Evolutionary conservation across 2,113 vertebrate species (phyloP).

Genomic region (Tupaia tana): DNA sequence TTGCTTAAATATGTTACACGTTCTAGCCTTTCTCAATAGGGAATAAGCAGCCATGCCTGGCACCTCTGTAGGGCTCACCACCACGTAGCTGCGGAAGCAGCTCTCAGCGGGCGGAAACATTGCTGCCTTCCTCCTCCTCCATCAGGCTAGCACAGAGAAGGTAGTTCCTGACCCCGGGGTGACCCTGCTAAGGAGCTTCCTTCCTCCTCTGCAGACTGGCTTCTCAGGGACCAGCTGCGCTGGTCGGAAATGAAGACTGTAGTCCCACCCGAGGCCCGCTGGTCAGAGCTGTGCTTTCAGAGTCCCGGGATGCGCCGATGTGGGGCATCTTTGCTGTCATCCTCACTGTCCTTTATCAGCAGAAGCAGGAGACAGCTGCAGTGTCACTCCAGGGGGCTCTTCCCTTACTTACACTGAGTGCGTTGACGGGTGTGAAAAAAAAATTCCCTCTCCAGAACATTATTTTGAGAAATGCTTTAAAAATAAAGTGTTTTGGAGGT

Average conservation of each 20-base stretch:
- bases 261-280: not conserved
- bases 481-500: not conserved
- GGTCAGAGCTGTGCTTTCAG: not conserved
- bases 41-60: constrained; percentile 21
- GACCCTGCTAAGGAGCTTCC: not conserved
- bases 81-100: not conserved
- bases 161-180: not conserved
- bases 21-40: not conserved
- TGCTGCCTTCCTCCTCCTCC: constrained; percentile 10
- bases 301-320: not conserved
- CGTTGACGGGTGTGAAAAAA: not conserved
- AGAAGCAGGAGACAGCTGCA: not conserved
- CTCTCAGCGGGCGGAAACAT: not conserved
- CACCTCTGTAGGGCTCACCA: not conserved
- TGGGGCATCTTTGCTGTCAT: not conserved
- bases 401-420: not conserved
- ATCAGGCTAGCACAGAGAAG: not conserved
- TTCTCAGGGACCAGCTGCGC: not conserved
- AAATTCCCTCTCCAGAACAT: not conserved
- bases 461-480: not conserved
- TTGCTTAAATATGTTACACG: constrained; percentile 1
- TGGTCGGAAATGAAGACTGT: not conserved
- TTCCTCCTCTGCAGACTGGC: not conserved
- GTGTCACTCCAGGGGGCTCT: not conserved
- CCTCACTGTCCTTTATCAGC: not conserved